Conservation (phyloP, 2,888 invertebrate genomes). For the Odontomyia ornata region DNA sequence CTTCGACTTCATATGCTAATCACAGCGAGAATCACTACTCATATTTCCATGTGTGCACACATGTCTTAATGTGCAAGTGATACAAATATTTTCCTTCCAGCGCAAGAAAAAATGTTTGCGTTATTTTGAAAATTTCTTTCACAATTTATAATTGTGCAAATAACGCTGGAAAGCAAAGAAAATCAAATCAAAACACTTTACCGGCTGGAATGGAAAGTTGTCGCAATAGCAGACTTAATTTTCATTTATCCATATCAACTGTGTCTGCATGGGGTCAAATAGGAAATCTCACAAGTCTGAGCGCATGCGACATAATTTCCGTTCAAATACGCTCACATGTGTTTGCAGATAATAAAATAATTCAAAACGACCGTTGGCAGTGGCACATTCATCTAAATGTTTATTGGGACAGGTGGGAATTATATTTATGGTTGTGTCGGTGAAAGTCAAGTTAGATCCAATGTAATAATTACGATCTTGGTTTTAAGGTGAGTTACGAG, state of each 20-base stretch:
- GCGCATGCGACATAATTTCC: slow-evolving; percentile 11
- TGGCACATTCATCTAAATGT: neutral
- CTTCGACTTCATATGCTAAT: too few relatives aligned
- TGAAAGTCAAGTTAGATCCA: too few relatives aligned
- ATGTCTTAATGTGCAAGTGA: too few relatives aligned
- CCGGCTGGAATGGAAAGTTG: neutral
- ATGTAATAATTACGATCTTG: too few relatives aligned
- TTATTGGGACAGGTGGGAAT: neutral
- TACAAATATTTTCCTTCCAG: too few relatives aligned
- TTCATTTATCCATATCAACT: neutral
- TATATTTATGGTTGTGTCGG: too few relatives aligned
- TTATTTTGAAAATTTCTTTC: neutral
- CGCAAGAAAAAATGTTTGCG: neutral
- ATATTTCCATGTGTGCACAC: too few relatives aligned
- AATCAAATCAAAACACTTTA: neutral
- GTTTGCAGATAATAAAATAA: neutral
- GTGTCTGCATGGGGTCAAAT: neutral
- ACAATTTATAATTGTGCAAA: neutral
- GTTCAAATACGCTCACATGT: neutral
- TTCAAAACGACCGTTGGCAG: neutral
- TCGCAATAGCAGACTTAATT: neutral
- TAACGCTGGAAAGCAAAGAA: neutral
- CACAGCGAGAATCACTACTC: too few relatives aligned
- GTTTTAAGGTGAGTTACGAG: too few relatives aligned
- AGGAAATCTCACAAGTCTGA: neutral